These are phyloP conservation scores for Oryzaephilus surinamensis DNA, from an alignment of 1,140 invertebrate genomes.

Conservation along the genomic window DNA sequence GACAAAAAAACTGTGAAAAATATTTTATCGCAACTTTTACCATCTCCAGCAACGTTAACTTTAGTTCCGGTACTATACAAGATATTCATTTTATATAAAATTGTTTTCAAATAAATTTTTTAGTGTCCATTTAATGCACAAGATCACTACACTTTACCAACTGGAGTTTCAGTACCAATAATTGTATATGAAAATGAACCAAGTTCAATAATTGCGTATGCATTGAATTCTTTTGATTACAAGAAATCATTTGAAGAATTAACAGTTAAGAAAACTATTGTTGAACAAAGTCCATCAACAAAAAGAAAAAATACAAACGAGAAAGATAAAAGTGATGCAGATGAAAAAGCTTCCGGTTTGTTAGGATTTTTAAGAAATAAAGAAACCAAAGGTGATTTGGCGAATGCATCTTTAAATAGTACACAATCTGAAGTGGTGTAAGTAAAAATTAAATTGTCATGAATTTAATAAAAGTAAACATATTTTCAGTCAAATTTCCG, in stretches of 20 bases:
- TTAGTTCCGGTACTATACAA: conserved; percentile 35
- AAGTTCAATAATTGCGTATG: conserved; percentile 82
- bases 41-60: conserved; percentile 35
- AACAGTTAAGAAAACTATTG: conserved; percentile 28
- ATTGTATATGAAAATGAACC: conserved; percentile 76
- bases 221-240: conserved; percentile 63
- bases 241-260: conserved; percentile 49
- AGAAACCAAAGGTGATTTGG: conserved; percentile 26
- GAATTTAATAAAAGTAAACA: neutral
- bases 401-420: neutral
- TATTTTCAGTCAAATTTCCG: neutral
- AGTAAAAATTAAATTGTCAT: neutral
- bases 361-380: conserved; percentile 40
- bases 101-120: conserved; percentile 17
- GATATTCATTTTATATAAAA: neutral
- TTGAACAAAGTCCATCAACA: conserved; percentile 30
- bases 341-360: conserved; percentile 38
- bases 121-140: conserved; percentile 47
- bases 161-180: conserved; percentile 53
- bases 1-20: conserved; percentile 61
- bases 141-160: conserved; percentile 54
- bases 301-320: neutral
- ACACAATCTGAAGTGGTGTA: neutral
- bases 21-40: conserved; percentile 56
- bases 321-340: conserved; percentile 36